Base-by-base conservation (phyloP, 2,797 vertebrate genomes). In the Podarcis siculus region DNA sequence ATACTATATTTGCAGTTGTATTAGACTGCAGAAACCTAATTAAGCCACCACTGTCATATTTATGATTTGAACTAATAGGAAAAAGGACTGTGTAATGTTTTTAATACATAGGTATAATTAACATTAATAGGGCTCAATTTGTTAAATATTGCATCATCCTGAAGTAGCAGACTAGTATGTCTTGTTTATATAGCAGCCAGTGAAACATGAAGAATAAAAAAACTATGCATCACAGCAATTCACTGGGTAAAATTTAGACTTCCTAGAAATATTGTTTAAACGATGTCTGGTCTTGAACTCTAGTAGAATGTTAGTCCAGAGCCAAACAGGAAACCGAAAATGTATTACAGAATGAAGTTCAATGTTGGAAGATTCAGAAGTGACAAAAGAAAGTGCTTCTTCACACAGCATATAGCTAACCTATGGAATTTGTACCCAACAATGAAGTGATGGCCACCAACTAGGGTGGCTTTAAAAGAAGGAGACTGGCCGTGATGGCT, bases 91-190 rank as follows among this genome's bases (percentile, higher is more conserved):
- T 81, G 90, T 82, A 90, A 93, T 32, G 67, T 77, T 77, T 88
- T 90, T 95, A 93, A 93, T 91, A 90, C 19, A 37, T 73, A 78
- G 86, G 90, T 58, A 42, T 90, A 92, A 96, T 93, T 94, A 95
- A 93, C 86, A 90, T 86, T 93, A 92, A 92, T 93, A 82, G 79
- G 39, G 85, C 69, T 72, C 5, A 4, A 0, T 5, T 79, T 86
- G 90, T 87, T 91, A 91, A 93, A 89, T 61, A 64, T 77, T 73
- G 13, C 79, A 75, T 79, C 87, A 87, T 82, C 85, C 89, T 90
- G 64, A 88, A 87, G 37, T 32, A 91, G 58, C 0, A 3, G 82
- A 89, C 55, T 35, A n/a, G 82, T 35, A 90, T 86, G 82, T 71
- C 23, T 81, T 87, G 79, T 93, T 94, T 87, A 86, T 91, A 84